A percentile compares a stretch with the other conserved stretches of the same genome.
Conservation (phyloP, 2,888 invertebrate species). For the Tolmerus cingulatus region DNA sequence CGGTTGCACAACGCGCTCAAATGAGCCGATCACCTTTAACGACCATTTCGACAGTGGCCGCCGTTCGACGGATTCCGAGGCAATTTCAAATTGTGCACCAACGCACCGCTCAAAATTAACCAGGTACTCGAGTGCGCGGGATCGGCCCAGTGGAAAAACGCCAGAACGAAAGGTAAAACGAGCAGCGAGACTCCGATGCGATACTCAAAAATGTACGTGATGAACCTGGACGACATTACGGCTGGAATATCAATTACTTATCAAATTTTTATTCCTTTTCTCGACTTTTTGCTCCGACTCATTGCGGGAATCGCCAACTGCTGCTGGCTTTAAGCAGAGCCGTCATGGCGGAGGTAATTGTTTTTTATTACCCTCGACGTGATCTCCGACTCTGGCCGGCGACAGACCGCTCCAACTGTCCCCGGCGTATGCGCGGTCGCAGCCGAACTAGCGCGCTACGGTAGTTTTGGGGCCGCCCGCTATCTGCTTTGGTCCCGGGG, state of each 20-base stretch:
- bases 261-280: conserved; percentile 47
- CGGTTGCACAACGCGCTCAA: neutral
- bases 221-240: conserved; percentile 49
- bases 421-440: neutral
- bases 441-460: neutral
- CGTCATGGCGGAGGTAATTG: conserved; percentile 43
- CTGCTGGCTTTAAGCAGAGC: conserved; percentile 25
- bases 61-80: conserved; percentile 23
- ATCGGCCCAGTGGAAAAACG: conserved; percentile 12
- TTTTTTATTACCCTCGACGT: conserved; percentile 42
- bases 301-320: conserved; percentile 19
- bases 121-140: conserved; percentile 14
- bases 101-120: neutral
- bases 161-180: conserved; percentile 35
- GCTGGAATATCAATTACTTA: conserved; percentile 50
- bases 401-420: conserved; percentile 11
- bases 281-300: neutral
- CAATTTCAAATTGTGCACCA: conserved; percentile 39
- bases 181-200: conserved; percentile 36
- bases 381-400: conserved; percentile 24
- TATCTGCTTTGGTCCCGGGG: neutral
- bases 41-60: neutral
- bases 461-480: conserved; percentile 37
- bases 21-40: neutral
- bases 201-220: conserved; percentile 49